These are phyloP conservation scores for Pristionchus japonicus DNA, from an alignment of 2,888 invertebrate species.

Conservation along the genomic window DNA sequence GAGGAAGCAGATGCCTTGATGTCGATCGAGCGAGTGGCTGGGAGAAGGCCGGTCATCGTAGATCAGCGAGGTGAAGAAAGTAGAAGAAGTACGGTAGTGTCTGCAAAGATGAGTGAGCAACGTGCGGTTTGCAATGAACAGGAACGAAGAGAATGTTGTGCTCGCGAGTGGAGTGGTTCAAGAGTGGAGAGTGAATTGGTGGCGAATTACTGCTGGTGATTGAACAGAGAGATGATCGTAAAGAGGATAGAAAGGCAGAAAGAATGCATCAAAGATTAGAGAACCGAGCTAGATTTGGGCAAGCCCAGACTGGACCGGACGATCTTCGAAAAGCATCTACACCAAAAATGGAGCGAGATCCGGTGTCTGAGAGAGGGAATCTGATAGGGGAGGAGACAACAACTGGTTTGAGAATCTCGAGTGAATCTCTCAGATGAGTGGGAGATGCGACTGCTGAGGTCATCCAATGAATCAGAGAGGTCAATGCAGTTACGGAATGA, in stretches of 20 bases:
- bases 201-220: not conserved
- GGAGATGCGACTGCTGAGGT: constrained; percentile 20
- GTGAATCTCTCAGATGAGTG: not conserved
- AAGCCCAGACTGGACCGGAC: not conserved
- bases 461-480: constrained; percentile 14
- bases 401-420: not conserved
- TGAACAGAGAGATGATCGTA: not conserved
- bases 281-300: not conserved
- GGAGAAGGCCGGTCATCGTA: constrained; percentile 14
- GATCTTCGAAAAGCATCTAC: constrained; percentile 15
- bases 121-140: not conserved
- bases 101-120: constrained; percentile 9
- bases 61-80: not conserved
- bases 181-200: not conserved
- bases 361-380: not conserved
- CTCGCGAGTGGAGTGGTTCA: constrained; percentile 16
- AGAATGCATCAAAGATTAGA: not conserved
- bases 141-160: not conserved
- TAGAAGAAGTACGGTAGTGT: not conserved
- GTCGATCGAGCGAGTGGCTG: not conserved
- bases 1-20: constrained; percentile 21
- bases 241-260: not conserved
- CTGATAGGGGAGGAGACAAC: not conserved
- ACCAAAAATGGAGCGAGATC: not conserved
- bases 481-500: constrained; percentile 2